Evolutionary conservation across 2,113 vertebrate species (phyloP), one percentile per base, ranked within the genome.

Genomic region (Plectropomus leopardus): DNA sequence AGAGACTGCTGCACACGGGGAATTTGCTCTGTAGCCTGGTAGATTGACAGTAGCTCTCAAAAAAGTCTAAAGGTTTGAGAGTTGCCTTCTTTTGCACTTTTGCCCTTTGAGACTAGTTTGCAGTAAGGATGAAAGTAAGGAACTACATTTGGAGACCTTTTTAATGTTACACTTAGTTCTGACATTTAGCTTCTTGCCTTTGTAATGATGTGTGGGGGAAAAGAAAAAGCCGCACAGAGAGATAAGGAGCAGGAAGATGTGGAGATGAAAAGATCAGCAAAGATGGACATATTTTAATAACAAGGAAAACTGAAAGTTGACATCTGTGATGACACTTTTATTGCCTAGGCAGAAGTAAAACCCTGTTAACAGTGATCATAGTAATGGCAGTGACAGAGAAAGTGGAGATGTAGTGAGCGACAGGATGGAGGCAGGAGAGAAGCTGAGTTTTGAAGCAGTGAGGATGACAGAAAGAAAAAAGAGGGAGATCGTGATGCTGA

Each of bases 131-230:
- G 50, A 77, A 32, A 55, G 36, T 36, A 58, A 66, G 30, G 45
- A 68, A 83, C 30, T 67, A 34, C 72, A 71, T 78, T 63, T 63
- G 36, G 60, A 84, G 82, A 87, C 76, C 80, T 85, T 84, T n/a
- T 81, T 65, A 64, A 84, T 71, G 48, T 24, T 58, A 32, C 1
- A 3, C 28, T 78, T 84, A 76, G 86, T 80, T 78, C 69, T 90
- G 88, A 86, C 82, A 84, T 90, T 91, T 85, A 76, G 60, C 76
- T 28, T 83, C 51, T 70, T 85, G 54, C 53, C 75, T 63, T 82
- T 64, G 32, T 83, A 64, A 80, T 47, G 32, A 67, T 72, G 51
- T n/a, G 10, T 21, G 4, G 9, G 4, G 9, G 0, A 3, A 67
- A 53, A 47, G 48, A n/a, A 21, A 54, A 63, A 32, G 10, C 21